Base-by-base conservation (phyloP, 2,888 invertebrate genomes). In the Augiades crinisus region DNA sequence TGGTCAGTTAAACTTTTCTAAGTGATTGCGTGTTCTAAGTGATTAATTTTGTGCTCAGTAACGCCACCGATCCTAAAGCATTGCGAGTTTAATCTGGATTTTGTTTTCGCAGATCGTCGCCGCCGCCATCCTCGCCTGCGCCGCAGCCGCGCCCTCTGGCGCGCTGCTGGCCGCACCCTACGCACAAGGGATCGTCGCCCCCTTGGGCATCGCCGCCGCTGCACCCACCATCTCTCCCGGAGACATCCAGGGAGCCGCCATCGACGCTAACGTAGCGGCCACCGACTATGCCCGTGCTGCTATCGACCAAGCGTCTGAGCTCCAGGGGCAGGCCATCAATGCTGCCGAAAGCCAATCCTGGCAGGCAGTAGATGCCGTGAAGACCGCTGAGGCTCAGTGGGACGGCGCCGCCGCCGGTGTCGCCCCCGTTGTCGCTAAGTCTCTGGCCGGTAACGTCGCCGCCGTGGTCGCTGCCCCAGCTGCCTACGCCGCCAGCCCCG, bases 271-370 rank as follows among this genome's bases (percentile, higher is more conserved):
- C 59, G 87, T 86, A 12, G 83, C 82, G 2, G 87, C 83, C 34
- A 64, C 75, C 62, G 88, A 88, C 81, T 86, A 86, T 63, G 83
- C 70, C 64, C 87, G 88, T 65, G 88, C 88, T 56, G 69, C 87
- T 41, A 76, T 76, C 44, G 88, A 90, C 81, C 87, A 88, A 64
- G 83, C 86, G 57, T 64, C 83, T 59, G 89, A 89, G 57, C 63
- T 81, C 67, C 86, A 86, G 44, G 88, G 86, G 49, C 83, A 74
- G 60, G 87, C 85, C 58, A 67, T 85, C 68, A 87, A 89, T 78
- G 84, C 88, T 62, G 90, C 87, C 49, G 86, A 81, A 57, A 87
- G 86, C 67, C 81, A 88, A 76, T 81, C 84, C 12, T 89, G 89
- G 86, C 85, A 84, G 61, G 81, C 82, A 30, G 75, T 87, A 30